Conservation (phyloP, 2,113 vertebrate species). For the Phylloscopus whistleri region DNA sequence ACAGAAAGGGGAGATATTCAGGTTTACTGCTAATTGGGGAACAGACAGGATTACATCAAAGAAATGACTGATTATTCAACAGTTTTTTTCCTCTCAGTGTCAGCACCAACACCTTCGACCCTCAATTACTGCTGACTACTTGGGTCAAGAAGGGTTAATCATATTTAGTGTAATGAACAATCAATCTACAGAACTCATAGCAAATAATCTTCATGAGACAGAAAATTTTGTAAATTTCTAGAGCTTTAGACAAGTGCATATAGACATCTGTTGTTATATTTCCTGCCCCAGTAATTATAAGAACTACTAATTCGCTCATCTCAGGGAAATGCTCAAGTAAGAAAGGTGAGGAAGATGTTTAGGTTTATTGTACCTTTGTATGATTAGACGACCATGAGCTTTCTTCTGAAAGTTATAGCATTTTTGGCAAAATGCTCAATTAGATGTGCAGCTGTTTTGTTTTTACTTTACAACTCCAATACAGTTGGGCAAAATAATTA, state of each 20-base stretch:
- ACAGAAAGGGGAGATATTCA: background rate
- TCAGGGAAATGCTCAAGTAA: background rate
- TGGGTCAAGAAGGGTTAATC: background rate
- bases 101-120: background rate
- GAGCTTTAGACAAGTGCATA: background rate
- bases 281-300: conserved; percentile 20
- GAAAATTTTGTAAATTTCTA: background rate
- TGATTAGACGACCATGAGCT: background rate
- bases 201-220: background rate
- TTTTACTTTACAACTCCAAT: background rate
- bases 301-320: background rate
- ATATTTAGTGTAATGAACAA: background rate
- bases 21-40: background rate
- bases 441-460: background rate
- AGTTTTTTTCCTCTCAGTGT: background rate
- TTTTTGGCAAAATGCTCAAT: background rate
- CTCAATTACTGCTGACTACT: background rate
- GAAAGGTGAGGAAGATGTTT: conserved; percentile 6
- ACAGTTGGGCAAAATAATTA: background rate
- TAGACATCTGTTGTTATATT: background rate
- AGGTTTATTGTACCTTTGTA: background rate
- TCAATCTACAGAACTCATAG: background rate
- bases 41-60: background rate
- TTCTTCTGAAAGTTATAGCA: background rate
- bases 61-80: background rate